A percentile compares a stretch with the other conserved stretches of the same genome.
Conservation (phyloP, 2,888 invertebrate genomes). For the Zygaena filipendulae region DNA sequence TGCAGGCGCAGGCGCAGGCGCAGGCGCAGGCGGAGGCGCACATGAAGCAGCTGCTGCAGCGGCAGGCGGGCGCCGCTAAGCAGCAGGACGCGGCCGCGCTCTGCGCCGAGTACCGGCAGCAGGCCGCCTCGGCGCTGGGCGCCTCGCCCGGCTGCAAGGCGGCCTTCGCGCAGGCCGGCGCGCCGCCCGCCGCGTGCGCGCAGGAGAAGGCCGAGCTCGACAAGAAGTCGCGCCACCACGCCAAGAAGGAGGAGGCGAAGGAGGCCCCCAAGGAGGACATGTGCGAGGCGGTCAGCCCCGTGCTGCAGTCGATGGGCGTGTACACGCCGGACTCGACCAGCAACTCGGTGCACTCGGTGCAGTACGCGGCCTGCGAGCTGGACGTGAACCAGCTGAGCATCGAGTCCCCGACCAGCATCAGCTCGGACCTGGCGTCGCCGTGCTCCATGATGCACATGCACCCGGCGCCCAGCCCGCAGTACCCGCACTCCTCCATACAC, state of each 20-base stretch:
- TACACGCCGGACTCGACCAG: conserved; percentile 88
- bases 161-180: conserved; percentile 43
- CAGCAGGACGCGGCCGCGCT: conserved; percentile 43
- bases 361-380: conserved; percentile 82
- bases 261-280: conserved; percentile 49
- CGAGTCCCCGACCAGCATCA: conserved; percentile 90
- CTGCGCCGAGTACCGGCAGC: conserved; percentile 50
- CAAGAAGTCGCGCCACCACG: conserved; percentile 44
- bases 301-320: conserved; percentile 84
- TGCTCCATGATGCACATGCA: conserved; percentile 76
- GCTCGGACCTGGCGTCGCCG: conserved; percentile 85
- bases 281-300: conserved; percentile 62
- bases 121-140: conserved; percentile 43
- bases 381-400: conserved; percentile 86
- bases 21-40: conserved; percentile 34
- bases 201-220: conserved; percentile 53
- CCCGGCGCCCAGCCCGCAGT: conserved; percentile 67
- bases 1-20: conserved; percentile 30
- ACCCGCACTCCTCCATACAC: conserved; percentile 63
- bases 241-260: conserved; percentile 49
- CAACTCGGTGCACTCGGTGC: conserved; percentile 84
- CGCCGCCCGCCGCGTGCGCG: too few relatives aligned
- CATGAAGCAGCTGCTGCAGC: conserved; percentile 56
- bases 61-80: conserved; percentile 32
- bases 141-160: conserved; percentile 48